Evolutionary conservation across 2,797 vertebrate genomes (phyloP), one percentile per base, ranked within the genome.

Genomic region (Gymnothorax reevesii): DNA sequence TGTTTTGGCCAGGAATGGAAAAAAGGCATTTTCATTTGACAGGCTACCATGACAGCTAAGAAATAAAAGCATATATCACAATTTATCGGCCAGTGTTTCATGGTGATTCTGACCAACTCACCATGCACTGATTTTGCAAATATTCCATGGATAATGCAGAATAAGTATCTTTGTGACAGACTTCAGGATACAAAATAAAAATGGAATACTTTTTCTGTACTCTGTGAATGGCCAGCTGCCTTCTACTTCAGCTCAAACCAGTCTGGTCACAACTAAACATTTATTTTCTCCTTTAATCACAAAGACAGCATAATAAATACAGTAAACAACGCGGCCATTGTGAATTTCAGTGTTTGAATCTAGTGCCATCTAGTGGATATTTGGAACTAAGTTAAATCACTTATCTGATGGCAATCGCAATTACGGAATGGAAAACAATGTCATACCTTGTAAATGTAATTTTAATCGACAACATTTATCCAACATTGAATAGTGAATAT

Each of bases 321-420:
- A 0, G 5, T 52, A 49, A 49, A 52, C 12, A 17, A 52, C 42
- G 17, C 13, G 8, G 7, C 7, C 7, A 55, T 54, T n/a, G 13
- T 22, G 49, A 57, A 55, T 66, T 86, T 17, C 64, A 83, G 25
- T 25, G 64, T 82, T 82, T 54, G 55, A 49, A 73, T 83, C 64
- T 71, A 52, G 86, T 64, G 86, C 86, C 86, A 86, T 86, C 86
- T 83, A 73, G 86, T 55, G 86, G 80, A 59, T 25, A 69, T 57
- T 33, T 69, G 33, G 82, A 83, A 83, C 55, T 33, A 27, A 59
- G 27, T 10, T 57, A 60, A 13, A 83, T 25, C 27, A 62, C 82
- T 49, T 60, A 22, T 49, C 33, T 27, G 25, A 13, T 25, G 33
- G 7, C 69, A 73, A 10, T 73, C 27, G 15, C 27, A 4, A 20